A percentile compares a stretch with the other conserved stretches of the same genome.
Conservation (phyloP, 2,113 vertebrate genomes). For the Dissostichus mawsoni region DNA sequence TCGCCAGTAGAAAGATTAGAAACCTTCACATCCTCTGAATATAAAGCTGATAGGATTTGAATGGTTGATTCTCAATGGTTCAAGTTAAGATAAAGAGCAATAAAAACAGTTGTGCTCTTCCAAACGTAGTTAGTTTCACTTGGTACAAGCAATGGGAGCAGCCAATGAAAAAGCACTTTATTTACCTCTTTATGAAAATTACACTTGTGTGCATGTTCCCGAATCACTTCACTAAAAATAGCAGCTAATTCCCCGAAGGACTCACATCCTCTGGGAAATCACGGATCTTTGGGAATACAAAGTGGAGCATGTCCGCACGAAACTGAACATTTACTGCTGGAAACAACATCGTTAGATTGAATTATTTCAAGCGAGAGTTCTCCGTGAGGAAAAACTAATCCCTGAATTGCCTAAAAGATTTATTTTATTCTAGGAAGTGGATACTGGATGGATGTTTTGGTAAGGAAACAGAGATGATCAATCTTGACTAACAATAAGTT, state of each 20-base stretch:
- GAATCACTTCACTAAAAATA: constrained; percentile 40
- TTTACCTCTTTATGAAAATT: constrained; percentile 42
- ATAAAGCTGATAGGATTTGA: background rate
- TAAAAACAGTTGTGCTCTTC: too few species aligned
- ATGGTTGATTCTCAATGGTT: background rate
- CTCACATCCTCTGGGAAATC: constrained; percentile 46
- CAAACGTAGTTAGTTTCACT: too few species aligned
- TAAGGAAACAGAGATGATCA: background rate
- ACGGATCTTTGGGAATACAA: constrained; percentile 32
- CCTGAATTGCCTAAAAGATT: background rate
- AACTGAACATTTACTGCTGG: constrained; percentile 39
- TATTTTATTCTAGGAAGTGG: background rate
- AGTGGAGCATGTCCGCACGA: constrained; percentile 40
- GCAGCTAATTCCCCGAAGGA: constrained; percentile 40
- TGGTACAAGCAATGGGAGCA: background rate
- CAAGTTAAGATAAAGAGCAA: too few species aligned
- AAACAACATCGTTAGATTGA: constrained; percentile 29
- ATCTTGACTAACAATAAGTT: too few species aligned
- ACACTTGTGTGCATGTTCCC: constrained; percentile 5
- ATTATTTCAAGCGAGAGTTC: background rate
- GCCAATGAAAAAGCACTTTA: constrained; percentile 37
- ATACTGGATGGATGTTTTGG: background rate
- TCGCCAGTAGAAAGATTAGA: background rate
- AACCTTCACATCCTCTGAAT: background rate
- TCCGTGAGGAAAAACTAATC: background rate